phyloP scores from a whole-genome alignment of 37 sponge, comb jelly and placozoan species.

The Geodia barretti region DNA sequence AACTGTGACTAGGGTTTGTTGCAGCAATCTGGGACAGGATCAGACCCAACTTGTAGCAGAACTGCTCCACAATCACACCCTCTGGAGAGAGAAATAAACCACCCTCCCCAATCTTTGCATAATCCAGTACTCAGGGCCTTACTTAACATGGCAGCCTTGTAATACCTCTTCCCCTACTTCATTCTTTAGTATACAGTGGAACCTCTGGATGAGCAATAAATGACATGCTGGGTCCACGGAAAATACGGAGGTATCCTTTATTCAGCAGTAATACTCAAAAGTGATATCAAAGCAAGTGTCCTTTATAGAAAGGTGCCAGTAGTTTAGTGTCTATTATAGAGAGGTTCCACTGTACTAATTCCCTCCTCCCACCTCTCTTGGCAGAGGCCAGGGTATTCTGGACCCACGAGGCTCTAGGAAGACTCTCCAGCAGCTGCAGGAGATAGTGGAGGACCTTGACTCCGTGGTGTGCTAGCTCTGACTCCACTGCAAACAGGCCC shows the following conservation, averaged over 20 bases:
- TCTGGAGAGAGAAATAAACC: slow-evolving; percentile 13
- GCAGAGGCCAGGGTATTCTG: slow-evolving; percentile 27
- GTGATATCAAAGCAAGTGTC: too few relatives aligned
- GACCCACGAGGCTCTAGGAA: slow-evolving; percentile 48
- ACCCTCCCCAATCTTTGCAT: neutral
- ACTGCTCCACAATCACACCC: slow-evolving; percentile 61
- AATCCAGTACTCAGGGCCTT: neutral
- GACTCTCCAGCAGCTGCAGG: slow-evolving; percentile 16
- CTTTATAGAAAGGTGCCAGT: too few relatives aligned
- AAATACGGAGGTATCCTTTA: too few relatives aligned
- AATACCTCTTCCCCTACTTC: neutral
- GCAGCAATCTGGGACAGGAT: slow-evolving; percentile 41
- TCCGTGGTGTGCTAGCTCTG: slow-evolving; percentile 18
- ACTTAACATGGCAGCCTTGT: too few relatives aligned
- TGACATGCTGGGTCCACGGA: too few relatives aligned
- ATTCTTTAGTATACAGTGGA: too few relatives aligned
- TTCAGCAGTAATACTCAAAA: too few relatives aligned
- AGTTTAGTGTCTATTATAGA: too few relatives aligned
- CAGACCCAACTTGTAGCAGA: slow-evolving; percentile 43
- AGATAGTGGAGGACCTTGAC: slow-evolving; percentile 42
- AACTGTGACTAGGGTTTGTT: neutral
- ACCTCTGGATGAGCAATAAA: too few relatives aligned
- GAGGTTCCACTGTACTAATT: neutral
- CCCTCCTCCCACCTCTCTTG: slow-evolving; percentile 26
- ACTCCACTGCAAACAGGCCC: slow-evolving; percentile 58